Evolutionary conservation across 2,888 invertebrate species (phyloP), one percentile per base, ranked within the genome.

Genomic region (Carpatolechia fugitivella): DNA sequence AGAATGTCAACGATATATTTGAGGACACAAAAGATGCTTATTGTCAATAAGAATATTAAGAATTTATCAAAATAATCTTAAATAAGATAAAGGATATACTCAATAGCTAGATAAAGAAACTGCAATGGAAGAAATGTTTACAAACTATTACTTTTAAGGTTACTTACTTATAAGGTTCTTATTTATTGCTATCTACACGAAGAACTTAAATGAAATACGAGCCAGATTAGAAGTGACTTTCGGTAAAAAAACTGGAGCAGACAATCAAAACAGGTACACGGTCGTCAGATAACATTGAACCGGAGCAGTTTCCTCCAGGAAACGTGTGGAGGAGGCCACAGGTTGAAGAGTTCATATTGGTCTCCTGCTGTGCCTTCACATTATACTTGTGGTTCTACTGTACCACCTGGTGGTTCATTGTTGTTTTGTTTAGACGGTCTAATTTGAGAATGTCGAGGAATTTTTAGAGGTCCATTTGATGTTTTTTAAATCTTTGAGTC

Each of bases 311-410:
- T 72, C 74, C 74, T 68, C 61, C 57, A 78, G 77, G 80, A 80
- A 78, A 70, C 72, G 66, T 69, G 68, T 69, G 65, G 63, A 74
- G 80, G 80, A 78, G n/a, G n/a, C n/a, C 74, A 74, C 62, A 77
- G 78, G 80, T 82, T 77, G 77, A 70, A 73, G 73, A 75, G 76
- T 74, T 78, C 78, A 73, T 73, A 64, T 46, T 70, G 68, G 69
- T 67, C 67, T 61, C 78, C 77, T 74, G 76, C 73, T 69, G 76
- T 61, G 65, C 11, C 16, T 63, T 65, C 61, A 69, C 77, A 71
- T 75, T 29, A 68, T 64, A 56, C 61, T 47, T 40, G 10, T 57
- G 47, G 60, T 62, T 60, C 20, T 29, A 29, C 7, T n/a, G 10
- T 50, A 51, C 62, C 66, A 61, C 63, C 65, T 63, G 63, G 52